Percentiles rank a stretch among this genome's conserved stretches.
Evolutionary conservation across 2,113 vertebrate genomes (phyloP).

Genomic region (Colius striatus): DNA sequence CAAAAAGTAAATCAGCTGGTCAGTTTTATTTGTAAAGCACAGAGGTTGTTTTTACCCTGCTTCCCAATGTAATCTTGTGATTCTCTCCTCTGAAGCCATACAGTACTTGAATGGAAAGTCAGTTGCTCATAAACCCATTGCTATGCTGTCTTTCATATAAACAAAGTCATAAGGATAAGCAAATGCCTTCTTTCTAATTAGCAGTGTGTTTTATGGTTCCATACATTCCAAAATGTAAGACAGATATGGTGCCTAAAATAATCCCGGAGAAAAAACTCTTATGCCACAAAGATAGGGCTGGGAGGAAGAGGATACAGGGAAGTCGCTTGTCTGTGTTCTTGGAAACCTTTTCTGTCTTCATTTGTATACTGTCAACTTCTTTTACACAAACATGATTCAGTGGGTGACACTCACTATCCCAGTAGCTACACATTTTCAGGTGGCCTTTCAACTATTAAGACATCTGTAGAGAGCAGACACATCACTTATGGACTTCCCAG

Average conservation of each 20-base stretch:
- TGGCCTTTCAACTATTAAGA: background rate
- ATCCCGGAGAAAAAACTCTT: background rate
- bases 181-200: slow-evolving; percentile 47
- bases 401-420: background rate
- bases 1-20: background rate
- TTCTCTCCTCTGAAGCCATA: background rate
- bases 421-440: background rate
- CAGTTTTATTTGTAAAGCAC: background rate
- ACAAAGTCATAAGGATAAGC: slow-evolving; percentile 35
- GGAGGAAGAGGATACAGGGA: slow-evolving; percentile 4
- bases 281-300: background rate
- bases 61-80: background rate
- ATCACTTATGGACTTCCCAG: background rate
- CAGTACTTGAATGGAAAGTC: background rate
- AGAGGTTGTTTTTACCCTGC: background rate
- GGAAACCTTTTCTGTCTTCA: slow-evolving; percentile 39
- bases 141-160: slow-evolving; percentile 27
- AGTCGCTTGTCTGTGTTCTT: slow-evolving; percentile 52
- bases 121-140: slow-evolving; percentile 22
- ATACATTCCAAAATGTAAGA: slow-evolving; percentile 32
- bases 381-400: background rate
- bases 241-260: slow-evolving; percentile 10
- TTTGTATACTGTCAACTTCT: slow-evolving; percentile 58
- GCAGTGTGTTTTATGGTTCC: slow-evolving; percentile 46
- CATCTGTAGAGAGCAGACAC: background rate